A percentile compares a stretch with the other conserved stretches of the same genome.
Conservation (phyloP, 2,113 vertebrate species). For the Aptenodytes patagonicus region DNA sequence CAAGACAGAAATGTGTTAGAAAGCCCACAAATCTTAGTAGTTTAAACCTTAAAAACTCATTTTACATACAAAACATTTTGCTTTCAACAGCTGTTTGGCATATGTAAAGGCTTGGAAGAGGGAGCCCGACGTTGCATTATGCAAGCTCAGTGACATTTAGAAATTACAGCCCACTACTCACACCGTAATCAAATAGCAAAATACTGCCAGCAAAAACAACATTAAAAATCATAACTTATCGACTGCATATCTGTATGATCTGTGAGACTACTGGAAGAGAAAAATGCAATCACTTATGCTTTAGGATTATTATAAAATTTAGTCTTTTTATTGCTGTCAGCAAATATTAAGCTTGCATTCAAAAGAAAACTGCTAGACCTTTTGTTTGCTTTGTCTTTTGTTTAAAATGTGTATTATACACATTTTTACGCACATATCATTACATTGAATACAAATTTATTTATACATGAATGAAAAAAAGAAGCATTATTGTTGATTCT, state of each 20-base stretch:
- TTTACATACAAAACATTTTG: not conserved
- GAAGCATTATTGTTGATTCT: not conserved
- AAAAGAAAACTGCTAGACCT: not conserved
- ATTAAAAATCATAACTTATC: not conserved
- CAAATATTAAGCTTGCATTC: not conserved
- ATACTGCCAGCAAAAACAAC: not conserved
- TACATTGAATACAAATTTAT: not conserved
- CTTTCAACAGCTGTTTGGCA: not conserved
- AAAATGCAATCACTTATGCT: not conserved
- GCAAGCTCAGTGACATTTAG: slow-evolving; percentile 3
- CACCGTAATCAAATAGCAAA: not conserved
- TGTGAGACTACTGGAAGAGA: not conserved
- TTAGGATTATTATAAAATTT: not conserved
- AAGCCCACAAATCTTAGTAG: not conserved
- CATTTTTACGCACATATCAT: not conserved
- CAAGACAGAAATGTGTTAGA: not conserved
- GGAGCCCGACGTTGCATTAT: not conserved
- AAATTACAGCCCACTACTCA: not conserved
- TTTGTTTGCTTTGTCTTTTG: not conserved
- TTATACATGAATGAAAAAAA: not conserved
- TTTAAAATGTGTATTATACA: not conserved
- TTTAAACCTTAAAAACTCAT: not conserved
- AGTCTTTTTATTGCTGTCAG: not conserved
- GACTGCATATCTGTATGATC: not conserved
- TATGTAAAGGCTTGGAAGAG: not conserved